phyloP scores from a whole-genome alignment of 2,113 vertebrate genomes.

The Montifringilla adamsi region DNA sequence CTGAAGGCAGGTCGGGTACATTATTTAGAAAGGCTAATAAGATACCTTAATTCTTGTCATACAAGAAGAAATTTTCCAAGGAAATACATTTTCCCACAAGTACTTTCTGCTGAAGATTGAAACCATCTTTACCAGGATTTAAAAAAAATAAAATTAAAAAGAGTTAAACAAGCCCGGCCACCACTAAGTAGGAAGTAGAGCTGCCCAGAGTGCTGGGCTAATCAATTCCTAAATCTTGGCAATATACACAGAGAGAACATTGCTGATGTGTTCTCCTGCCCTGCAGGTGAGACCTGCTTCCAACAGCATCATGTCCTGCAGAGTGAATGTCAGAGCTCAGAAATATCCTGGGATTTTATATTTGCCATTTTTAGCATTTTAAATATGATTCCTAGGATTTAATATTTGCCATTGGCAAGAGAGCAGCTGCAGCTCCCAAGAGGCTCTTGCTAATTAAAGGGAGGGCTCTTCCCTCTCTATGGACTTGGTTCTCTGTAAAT shows the following conservation, averaged over 20 bases:
- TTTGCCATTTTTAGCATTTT: neutral
- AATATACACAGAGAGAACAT: neutral
- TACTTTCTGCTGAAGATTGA: neutral
- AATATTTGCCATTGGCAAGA: neutral
- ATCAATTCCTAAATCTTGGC: neutral
- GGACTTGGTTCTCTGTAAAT: neutral
- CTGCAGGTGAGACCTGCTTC: neutral
- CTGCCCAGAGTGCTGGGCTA: neutral
- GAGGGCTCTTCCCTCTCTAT: neutral
- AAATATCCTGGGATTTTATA: neutral
- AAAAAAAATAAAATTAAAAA: neutral
- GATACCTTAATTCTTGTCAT: neutral
- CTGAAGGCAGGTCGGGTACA: neutral
- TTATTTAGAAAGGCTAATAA: neutral
- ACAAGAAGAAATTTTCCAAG: neutral
- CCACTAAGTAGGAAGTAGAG: neutral
- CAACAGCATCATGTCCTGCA: neutral
- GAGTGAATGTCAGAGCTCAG: neutral
- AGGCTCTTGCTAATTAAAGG: rapidly evolving
- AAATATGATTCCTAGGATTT: neutral
- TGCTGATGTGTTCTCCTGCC: neutral
- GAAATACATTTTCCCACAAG: neutral
- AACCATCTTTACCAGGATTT: neutral
- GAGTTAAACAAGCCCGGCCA: neutral
- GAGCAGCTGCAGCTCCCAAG: neutral